Conservation (phyloP, 2,113 vertebrate species). For the Puffinus mauretanicus region DNA sequence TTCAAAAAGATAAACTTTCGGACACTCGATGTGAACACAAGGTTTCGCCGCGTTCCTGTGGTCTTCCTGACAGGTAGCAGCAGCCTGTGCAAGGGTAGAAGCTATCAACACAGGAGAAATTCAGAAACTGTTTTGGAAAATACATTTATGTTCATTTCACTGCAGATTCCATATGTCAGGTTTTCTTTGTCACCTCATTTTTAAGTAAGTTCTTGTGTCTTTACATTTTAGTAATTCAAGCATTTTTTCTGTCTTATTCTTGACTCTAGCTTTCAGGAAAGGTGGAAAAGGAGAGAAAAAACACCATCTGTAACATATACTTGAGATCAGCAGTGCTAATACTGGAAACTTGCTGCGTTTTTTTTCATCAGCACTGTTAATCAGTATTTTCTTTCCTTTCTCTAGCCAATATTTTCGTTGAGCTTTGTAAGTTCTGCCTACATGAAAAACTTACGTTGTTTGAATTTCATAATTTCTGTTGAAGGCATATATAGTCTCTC, state of each 20-base stretch:
- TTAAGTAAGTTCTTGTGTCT: neutral
- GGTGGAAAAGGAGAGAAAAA: neutral
- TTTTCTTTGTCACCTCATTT: neutral
- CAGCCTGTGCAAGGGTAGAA: neutral
- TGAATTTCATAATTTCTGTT: neutral
- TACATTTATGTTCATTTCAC: neutral
- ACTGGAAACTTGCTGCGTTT: neutral
- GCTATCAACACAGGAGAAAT: neutral
- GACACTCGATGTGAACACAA: neutral
- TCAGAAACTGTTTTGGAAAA: neutral
- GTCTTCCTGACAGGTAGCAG: neutral
- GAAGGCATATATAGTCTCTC: neutral
- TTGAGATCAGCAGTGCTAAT: neutral
- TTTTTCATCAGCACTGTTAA: neutral
- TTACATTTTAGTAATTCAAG: neutral
- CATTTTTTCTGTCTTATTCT: neutral
- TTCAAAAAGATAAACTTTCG: neutral
- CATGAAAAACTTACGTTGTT: neutral
- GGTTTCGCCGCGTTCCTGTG: neutral
- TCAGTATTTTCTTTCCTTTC: neutral
- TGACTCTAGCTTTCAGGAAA: neutral
- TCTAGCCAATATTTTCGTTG: neutral
- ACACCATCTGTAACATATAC: neutral
- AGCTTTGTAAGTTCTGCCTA: neutral
- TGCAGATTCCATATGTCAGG: neutral